Evolutionary conservation across 1,140 invertebrate species (phyloP).

Genomic region (Mercenaria mercenaria): DNA sequence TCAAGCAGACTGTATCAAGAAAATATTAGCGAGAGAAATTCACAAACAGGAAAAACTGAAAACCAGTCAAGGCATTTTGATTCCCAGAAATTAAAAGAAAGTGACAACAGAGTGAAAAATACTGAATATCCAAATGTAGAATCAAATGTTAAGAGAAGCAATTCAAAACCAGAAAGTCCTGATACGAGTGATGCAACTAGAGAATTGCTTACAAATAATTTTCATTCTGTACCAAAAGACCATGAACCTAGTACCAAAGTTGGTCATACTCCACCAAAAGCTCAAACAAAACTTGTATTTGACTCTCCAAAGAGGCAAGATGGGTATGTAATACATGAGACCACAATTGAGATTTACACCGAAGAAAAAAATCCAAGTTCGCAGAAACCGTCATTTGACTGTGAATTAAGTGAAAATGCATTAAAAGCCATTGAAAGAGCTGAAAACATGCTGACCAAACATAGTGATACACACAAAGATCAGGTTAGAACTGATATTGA

Average conservation of each 20-base stretch:
- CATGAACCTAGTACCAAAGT: background rate
- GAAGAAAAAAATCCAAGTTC: background rate
- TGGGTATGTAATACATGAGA: background rate
- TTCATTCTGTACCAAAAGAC: background rate
- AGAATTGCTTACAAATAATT: background rate
- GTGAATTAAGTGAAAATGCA: background rate
- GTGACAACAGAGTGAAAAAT: background rate
- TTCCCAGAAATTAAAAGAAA: background rate
- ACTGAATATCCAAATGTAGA: background rate
- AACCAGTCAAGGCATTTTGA: background rate
- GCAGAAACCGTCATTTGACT: background rate
- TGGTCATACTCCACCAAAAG: background rate
- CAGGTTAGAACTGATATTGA: background rate
- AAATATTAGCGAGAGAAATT: background rate
- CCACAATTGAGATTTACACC: background rate
- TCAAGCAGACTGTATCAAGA: background rate
- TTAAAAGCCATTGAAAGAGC: background rate
- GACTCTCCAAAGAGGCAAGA: background rate
- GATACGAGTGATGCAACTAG: background rate
- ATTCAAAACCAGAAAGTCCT: background rate
- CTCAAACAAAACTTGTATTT: background rate
- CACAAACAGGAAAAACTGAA: background rate
- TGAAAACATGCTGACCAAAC: background rate
- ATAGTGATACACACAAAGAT: background rate
- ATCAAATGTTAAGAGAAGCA: background rate